phyloP scores from a whole-genome alignment of 2,113 vertebrate species.

The Trichechus manatus region DNA sequence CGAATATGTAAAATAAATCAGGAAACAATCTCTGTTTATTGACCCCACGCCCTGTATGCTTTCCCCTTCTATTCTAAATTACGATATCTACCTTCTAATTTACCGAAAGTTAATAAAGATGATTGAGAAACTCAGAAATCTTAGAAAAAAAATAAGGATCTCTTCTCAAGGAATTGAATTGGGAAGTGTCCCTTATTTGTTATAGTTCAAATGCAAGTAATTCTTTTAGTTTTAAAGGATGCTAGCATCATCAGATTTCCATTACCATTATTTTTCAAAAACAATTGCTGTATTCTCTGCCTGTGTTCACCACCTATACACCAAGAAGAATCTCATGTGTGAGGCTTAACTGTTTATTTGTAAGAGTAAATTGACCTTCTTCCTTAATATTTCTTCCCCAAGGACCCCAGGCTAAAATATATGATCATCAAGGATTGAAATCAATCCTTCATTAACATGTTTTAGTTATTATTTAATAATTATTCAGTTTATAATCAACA shows the following conservation, averaged over 20 bases:
- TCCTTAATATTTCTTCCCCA: background rate
- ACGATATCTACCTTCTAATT: background rate
- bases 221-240: slow-evolving; percentile 15
- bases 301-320: background rate
- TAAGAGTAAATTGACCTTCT: background rate
- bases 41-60: background rate
- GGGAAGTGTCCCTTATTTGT: background rate
- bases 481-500: background rate
- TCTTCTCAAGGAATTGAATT: background rate
- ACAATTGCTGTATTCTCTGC: background rate
- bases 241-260: background rate
- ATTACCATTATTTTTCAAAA: background rate
- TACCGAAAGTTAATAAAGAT: slow-evolving; percentile 23
- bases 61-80: background rate
- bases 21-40: background rate
- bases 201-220: background rate
- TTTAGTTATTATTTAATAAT: background rate
- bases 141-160: background rate
- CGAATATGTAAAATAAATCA: background rate
- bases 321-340: background rate
- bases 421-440: background rate
- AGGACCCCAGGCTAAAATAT: background rate
- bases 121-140: background rate
- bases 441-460: background rate
- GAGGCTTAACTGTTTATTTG: background rate